Evolutionary conservation across 2,888 invertebrate genomes (phyloP).

Genomic region (Diarsia mendica): DNA sequence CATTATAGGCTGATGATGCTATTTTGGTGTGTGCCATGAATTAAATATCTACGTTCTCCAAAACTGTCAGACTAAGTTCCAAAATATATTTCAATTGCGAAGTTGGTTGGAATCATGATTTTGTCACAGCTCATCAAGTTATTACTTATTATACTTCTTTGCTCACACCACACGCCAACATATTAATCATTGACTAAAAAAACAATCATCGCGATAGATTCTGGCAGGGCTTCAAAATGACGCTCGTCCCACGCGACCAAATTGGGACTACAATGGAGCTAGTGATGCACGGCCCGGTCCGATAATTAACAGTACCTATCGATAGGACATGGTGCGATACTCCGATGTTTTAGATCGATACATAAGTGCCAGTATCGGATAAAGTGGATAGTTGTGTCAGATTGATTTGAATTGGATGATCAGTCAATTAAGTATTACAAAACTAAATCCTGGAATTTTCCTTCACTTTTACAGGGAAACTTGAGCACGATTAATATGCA

Average conservation of each 20-base stretch:
- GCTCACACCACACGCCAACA: neutral
- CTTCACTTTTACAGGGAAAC: too few relatives aligned
- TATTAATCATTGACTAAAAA: conserved; percentile 43
- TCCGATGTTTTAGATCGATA: neutral
- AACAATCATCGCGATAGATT: conserved; percentile 51
- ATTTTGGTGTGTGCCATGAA: neutral
- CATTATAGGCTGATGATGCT: too few relatives aligned
- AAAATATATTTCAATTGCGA: too few relatives aligned
- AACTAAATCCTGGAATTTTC: too few relatives aligned
- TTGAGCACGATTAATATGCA: neutral
- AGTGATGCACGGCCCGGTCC: neutral
- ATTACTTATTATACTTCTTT: neutral
- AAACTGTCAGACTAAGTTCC: too few relatives aligned
- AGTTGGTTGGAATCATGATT: too few relatives aligned
- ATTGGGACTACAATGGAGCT: conserved; percentile 59
- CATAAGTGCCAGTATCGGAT: neutral
- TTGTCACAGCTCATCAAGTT: neutral
- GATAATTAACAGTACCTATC: conserved; percentile 2
- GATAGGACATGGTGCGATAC: neutral
- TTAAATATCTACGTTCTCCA: too few relatives aligned
- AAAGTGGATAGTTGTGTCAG: neutral
- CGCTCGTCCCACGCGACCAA: conserved; percentile 50
- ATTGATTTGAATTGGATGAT: neutral
- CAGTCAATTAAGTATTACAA: neutral
- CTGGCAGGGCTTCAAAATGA: conserved; percentile 59